These are phyloP conservation scores for Apodemus sylvaticus DNA, from an alignment of 2,113 vertebrate genomes.

Conservation along the genomic window DNA sequence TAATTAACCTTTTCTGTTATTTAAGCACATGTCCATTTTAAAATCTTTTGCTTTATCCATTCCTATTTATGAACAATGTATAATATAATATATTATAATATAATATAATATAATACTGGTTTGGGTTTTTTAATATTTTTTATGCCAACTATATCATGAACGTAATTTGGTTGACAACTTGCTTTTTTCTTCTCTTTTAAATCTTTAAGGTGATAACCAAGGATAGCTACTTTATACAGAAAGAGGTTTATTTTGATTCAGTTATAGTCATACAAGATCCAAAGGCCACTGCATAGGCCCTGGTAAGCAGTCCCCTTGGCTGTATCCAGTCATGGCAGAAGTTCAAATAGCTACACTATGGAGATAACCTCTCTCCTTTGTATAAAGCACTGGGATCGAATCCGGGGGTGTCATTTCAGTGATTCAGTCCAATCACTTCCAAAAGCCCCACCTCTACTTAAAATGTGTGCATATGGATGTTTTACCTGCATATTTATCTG, in stretches of 20 bases:
- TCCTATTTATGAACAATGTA: not conserved
- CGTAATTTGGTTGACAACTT: not conserved
- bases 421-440: too few species aligned
- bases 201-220: not conserved
- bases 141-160: not conserved
- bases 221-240: not conserved
- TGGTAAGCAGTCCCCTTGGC: not conserved
- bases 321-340: not conserved
- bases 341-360: not conserved
- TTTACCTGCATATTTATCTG: too few species aligned
- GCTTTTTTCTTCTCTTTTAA: not conserved
- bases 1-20: not conserved
- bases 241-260: not conserved
- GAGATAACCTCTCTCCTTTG: not conserved
- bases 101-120: not conserved
- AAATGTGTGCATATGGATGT: not conserved
- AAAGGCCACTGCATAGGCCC: not conserved
- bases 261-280: not conserved
- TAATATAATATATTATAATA: too few species aligned
- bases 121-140: slow-evolving; percentile 16
- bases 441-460: not conserved
- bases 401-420: not conserved
- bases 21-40: not conserved
- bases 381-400: not conserved
- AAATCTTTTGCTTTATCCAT: not conserved